Percentiles rank a stretch among this genome's conserved stretches.
These are phyloP conservation scores for Drosophila pegasa DNA, from an alignment of 2,888 invertebrate genomes.

Conservation along the genomic window DNA sequence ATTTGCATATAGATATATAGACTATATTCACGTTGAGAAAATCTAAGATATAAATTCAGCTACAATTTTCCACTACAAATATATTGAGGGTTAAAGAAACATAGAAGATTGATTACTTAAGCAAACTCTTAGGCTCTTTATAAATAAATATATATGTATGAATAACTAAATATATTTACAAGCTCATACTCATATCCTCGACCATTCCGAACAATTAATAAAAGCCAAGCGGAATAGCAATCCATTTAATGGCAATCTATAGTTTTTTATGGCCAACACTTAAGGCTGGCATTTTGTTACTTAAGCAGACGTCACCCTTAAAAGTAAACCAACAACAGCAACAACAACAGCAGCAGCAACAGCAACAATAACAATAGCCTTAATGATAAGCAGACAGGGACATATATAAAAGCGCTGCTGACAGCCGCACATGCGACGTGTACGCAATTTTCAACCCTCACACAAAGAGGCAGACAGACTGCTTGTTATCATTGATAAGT, in stretches of 20 bases:
- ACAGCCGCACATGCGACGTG: constrained; percentile 44
- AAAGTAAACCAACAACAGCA: background rate
- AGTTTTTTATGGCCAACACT: constrained; percentile 6
- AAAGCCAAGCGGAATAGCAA: background rate
- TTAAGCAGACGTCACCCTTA: background rate
- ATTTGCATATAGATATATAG: no score
- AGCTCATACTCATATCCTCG: background rate
- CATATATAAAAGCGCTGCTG: constrained; percentile 23
- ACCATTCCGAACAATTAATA: background rate
- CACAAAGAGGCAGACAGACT: constrained; percentile 35
- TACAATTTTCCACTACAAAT: background rate
- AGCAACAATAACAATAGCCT: constrained; percentile 30
- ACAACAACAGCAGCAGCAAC: constrained; percentile 19
- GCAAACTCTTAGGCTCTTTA: no score
- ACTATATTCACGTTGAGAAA: no score
- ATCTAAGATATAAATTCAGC: no score
- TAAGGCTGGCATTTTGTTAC: background rate
- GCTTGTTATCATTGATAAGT: constrained; percentile 76
- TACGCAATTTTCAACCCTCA: constrained; percentile 76
- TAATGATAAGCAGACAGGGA: constrained; percentile 46
- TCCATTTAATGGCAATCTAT: background rate
- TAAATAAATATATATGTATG: no score
- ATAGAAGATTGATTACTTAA: background rate
- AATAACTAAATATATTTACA: no score
- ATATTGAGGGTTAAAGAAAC: background rate